Conservation (phyloP, 2,797 vertebrate genomes). For the Eupleurogrammus muticus region DNA sequence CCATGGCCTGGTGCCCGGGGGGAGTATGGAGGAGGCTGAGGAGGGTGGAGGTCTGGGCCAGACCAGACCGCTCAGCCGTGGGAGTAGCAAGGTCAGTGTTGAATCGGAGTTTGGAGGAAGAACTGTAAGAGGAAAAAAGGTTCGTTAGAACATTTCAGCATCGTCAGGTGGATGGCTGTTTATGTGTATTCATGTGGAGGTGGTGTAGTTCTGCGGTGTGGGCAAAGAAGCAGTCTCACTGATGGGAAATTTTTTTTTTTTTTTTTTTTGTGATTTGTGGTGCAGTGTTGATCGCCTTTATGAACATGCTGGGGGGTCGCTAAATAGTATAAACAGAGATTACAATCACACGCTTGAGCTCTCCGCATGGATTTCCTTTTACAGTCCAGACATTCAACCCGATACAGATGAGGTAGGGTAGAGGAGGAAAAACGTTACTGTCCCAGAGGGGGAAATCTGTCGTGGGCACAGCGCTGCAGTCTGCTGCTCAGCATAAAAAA, state of each 20-base stretch:
- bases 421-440: not conserved
- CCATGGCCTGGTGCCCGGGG: conserved; percentile 56
- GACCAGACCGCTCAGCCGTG: conserved; percentile 61
- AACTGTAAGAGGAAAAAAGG: conserved; percentile 47
- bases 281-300: not conserved
- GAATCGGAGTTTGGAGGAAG: conserved; percentile 37
- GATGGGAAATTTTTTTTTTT: conserved; percentile 4
- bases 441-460: no score
- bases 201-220: conserved; percentile 25
- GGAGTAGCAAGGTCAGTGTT: conserved; percentile 63
- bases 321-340: conserved; percentile 17
- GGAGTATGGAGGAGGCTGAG: conserved; percentile 70
- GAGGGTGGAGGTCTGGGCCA: conserved; percentile 65
- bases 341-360: conserved; percentile 1
- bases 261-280: conserved; percentile 13
- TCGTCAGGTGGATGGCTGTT: conserved; percentile 48
- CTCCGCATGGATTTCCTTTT: conserved; percentile 19
- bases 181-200: conserved; percentile 50
- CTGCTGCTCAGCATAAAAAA: no score
- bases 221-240: conserved; percentile 22
- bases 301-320: not conserved
- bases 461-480: no score
- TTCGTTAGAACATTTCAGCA: conserved; percentile 46
- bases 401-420: conserved; percentile 16
- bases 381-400: conserved; percentile 18